Base-by-base conservation (phyloP, 2,113 vertebrate genomes). In the Antennarius striatus region DNA sequence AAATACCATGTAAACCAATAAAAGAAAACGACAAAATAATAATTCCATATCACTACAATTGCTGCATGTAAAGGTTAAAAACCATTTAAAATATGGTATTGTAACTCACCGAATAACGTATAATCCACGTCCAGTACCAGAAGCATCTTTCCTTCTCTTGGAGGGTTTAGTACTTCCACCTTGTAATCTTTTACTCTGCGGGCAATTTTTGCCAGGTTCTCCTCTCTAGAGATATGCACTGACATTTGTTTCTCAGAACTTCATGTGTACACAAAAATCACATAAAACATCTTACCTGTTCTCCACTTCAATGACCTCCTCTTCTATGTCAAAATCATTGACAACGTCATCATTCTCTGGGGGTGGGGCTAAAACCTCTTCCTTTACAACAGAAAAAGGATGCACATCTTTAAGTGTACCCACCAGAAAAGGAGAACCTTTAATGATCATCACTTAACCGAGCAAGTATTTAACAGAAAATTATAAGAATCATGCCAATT, bases 261-360 rank as follows among this genome's bases (percentile, higher is more conserved):
- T 40, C 6, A 40, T 2, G 50, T 16, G 11, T 22, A 63, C 1
- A 6, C 67, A 30, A 60, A 9, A n/a, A 10, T 15, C 11, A 60
- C 5, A 58, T 57, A 61, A 57, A 36, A 50, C 9, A 36, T 66
- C 92, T 74, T 50, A 96, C 98, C 97, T 95, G 72, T 99, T 99
- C 87, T 99, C 96, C 63, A 98, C 98, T 90, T 99, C 96, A 79
- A 99, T 95, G 73, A 99, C 96, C 88, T 99, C 98, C 74, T 99
- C 98, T 88, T 99, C 98, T n/a, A 99, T 99, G 86, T 99, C 98
- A 93, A 99, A 99, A 82, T 99, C 98, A 64, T 99, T 99, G 75
- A 99, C 89, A 64, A 99, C 96, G 16, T 99, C 98, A 52, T 99
- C 98, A 0, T 98, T 98, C 84, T 99, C 97, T 16, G 98, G 98